Conservation (phyloP, 2,113 vertebrate genomes). For the Aldabrachelys gigantea region DNA sequence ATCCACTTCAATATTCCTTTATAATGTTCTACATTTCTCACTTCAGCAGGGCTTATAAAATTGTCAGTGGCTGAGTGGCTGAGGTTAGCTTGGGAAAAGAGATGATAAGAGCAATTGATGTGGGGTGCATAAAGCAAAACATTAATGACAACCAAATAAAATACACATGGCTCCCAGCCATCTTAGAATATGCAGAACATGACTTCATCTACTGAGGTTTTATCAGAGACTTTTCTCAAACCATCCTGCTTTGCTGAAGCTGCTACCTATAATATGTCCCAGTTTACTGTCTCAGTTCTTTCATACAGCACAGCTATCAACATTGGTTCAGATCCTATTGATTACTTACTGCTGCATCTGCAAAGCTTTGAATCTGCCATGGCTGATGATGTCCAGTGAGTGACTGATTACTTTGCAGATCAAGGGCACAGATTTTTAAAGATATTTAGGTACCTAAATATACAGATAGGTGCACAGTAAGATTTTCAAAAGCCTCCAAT, state of each 20-base stretch:
- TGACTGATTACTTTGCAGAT: constrained; percentile 7
- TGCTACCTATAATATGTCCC: background rate
- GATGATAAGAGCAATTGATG: background rate
- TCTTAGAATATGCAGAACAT: background rate
- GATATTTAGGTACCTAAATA: constrained; percentile 16
- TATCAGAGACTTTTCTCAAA: background rate
- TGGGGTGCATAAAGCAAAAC: background rate
- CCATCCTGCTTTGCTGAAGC: background rate
- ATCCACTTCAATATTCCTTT: background rate
- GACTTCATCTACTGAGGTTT: background rate
- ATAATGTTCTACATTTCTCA: background rate
- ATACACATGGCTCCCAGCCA: background rate
- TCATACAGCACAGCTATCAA: background rate
- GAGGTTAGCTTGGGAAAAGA: background rate
- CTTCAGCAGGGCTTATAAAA: background rate
- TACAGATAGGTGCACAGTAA: background rate
- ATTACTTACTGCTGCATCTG: constrained; percentile 35
- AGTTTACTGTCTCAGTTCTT: background rate
- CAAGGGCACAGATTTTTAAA: background rate
- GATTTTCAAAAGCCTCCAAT: constrained; percentile 26
- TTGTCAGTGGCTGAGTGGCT: background rate
- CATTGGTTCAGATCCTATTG: constrained; percentile 6
- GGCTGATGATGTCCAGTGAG: background rate
- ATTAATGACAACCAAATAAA: background rate
- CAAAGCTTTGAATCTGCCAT: constrained; percentile 28